These are phyloP conservation scores for Anguilla pacifica DNA, from an alignment of 2,797 vertebrate genomes.

Conservation along the genomic window DNA sequence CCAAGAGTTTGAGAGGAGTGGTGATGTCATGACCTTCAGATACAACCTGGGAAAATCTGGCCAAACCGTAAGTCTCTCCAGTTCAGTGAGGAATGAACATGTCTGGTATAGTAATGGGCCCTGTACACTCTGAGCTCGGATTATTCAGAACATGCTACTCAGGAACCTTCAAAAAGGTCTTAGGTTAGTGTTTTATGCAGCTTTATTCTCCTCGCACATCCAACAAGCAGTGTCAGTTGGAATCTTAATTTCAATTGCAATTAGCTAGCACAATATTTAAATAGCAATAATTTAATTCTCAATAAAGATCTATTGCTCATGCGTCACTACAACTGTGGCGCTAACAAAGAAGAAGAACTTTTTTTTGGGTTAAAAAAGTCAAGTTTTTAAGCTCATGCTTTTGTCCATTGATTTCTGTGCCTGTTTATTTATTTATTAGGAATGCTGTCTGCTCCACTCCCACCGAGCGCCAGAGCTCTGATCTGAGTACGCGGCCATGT, in stretches of 20 bases:
- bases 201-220: background rate
- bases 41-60: no score
- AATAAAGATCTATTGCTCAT: background rate
- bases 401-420: conserved; percentile 66
- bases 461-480: conserved; percentile 54
- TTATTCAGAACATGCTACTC: no score
- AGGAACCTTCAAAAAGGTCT: background rate
- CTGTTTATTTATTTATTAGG: conserved; percentile 63
- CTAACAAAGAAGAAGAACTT: conserved; percentile 40
- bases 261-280: background rate
- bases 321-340: background rate
- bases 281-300: background rate
- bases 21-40: no score
- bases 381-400: conserved; percentile 57
- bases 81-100: no score
- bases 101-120: no score
- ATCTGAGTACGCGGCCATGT: conserved; percentile 71
- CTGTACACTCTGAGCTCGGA: no score
- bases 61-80: no score
- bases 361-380: conserved; percentile 27
- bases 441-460: conserved; percentile 33
- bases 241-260: background rate
- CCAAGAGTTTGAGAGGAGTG: no score
- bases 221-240: background rate
- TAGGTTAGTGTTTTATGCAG: background rate